phyloP scores from a whole-genome alignment of 2,888 invertebrate species.

The Leptinotarsa peninsularis region DNA sequence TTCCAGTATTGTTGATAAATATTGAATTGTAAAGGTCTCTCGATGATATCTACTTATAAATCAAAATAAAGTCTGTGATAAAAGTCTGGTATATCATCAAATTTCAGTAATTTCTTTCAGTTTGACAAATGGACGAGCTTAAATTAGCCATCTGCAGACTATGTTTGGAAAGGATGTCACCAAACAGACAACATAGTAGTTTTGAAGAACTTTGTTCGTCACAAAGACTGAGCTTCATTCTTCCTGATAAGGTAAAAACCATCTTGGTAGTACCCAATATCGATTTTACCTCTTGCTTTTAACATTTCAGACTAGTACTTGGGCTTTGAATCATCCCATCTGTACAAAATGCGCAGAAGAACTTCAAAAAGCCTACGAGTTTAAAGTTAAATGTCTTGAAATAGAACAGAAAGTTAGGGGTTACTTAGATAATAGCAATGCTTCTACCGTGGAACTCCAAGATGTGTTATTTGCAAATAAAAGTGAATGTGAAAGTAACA shows the following conservation, averaged over 20 bases:
- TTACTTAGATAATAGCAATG: background rate
- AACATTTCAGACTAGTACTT: background rate
- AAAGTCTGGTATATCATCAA: background rate
- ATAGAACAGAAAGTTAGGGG: background rate
- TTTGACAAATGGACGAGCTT: conserved; percentile 6
- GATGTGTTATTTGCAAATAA: background rate
- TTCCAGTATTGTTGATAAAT: too few species aligned
- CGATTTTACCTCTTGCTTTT: too few species aligned
- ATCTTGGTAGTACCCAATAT: background rate
- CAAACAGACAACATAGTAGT: background rate
- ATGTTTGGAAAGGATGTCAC: background rate
- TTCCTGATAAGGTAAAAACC: background rate
- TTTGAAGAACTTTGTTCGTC: background rate
- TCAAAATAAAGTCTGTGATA: too few species aligned
- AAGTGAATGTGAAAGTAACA: background rate
- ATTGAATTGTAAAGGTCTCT: too few species aligned
- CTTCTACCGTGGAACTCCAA: background rate
- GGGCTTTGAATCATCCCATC: background rate
- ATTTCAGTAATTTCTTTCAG: background rate
- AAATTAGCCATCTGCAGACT: conserved; percentile 5
- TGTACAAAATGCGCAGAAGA: background rate
- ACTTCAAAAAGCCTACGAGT: background rate
- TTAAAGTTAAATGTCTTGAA: conserved; percentile 11
- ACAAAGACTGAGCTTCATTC: background rate
- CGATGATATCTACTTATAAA: too few species aligned